phyloP scores from a whole-genome alignment of 2,888 invertebrate species.

The Leucania comma region DNA sequence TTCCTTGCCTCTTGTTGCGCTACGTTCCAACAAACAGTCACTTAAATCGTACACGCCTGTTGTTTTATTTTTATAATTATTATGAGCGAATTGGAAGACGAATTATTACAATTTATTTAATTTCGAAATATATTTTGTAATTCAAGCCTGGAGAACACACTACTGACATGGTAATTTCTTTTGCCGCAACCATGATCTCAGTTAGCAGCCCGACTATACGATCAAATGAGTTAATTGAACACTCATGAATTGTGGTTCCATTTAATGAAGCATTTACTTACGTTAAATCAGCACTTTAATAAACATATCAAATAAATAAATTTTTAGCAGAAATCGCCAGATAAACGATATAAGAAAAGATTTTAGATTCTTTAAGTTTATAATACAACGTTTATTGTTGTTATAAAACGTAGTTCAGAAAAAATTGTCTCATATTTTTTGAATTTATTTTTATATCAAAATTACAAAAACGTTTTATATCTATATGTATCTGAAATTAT shows the following conservation, averaged over 20 bases:
- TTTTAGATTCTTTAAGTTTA: no score
- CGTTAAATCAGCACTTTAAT: background rate
- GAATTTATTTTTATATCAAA: background rate
- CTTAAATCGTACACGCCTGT: no score
- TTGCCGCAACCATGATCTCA: background rate
- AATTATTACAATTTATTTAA: background rate
- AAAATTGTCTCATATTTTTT: background rate
- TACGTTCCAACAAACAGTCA: background rate
- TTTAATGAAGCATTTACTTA: background rate
- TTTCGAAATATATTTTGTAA: background rate
- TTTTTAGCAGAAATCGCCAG: background rate
- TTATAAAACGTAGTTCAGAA: background rate
- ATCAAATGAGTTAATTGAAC: slow-evolving; percentile 9
- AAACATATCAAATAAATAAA: background rate
- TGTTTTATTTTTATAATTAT: background rate
- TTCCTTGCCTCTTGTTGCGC: background rate
- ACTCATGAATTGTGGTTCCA: background rate
- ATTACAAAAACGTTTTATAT: background rate
- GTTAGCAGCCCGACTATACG: background rate
- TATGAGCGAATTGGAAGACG: background rate
- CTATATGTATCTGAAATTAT: no score
- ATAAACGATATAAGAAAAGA: background rate
- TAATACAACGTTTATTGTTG: no score
- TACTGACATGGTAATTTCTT: slow-evolving; percentile 1
- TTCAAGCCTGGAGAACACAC: slow-evolving; percentile 1